Evolutionary conservation across 2,888 invertebrate genomes (phyloP).

Genomic region (Tetragonula carbonaria): DNA sequence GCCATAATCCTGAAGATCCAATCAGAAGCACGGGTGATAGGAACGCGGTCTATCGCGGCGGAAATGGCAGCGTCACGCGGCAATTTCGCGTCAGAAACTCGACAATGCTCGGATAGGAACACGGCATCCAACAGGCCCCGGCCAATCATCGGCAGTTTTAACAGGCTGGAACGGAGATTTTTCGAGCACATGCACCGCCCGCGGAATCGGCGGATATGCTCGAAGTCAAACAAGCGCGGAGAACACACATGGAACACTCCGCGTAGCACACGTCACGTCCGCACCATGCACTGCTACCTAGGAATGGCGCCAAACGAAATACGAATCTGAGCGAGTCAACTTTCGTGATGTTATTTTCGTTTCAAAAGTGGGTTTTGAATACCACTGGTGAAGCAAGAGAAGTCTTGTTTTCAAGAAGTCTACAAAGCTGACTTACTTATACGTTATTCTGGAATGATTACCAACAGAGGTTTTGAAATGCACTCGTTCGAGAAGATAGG

Average conservation of each 20-base stretch:
- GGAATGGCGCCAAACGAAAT: too few species aligned
- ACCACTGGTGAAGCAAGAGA: too few species aligned
- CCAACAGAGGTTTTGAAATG: too few species aligned
- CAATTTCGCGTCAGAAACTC: slow-evolving; percentile 44
- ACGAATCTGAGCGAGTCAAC: too few species aligned
- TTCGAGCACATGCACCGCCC: not conserved
- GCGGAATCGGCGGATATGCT: not conserved
- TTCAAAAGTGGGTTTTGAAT: too few species aligned
- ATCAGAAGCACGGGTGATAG: slow-evolving; percentile 42
- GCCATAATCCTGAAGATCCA: slow-evolving; percentile 56
- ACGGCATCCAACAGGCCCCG: not conserved
- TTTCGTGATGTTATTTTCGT: too few species aligned
- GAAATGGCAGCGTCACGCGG: slow-evolving; percentile 38
- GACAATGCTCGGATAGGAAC: slow-evolving; percentile 4
- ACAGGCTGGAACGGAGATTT: slow-evolving; percentile 3
- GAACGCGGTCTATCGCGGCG: slow-evolving; percentile 51
- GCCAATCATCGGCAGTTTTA: not conserved
- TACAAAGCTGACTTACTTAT: too few species aligned
- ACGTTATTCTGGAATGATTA: too few species aligned
- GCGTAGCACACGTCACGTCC: too few species aligned
- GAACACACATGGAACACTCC: not conserved
- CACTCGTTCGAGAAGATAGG: too few species aligned
- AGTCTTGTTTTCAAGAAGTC: too few species aligned
- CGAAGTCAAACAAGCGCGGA: slow-evolving; percentile 17
- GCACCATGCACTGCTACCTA: not conserved